These are phyloP conservation scores for Sitophilus oryzae DNA, from an alignment of 1,140 invertebrate species.

Conservation along the genomic window DNA sequence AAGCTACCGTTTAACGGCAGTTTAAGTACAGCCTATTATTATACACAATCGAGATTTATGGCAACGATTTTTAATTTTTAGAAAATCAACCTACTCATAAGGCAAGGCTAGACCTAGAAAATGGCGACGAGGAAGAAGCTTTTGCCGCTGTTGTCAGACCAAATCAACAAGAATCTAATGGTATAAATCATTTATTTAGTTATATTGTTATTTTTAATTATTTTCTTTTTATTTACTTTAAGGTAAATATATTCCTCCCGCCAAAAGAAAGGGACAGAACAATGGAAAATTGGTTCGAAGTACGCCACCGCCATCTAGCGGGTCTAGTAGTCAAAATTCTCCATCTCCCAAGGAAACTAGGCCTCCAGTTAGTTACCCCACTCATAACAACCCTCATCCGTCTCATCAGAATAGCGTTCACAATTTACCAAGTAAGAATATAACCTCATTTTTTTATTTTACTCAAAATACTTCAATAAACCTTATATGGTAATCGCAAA, in stretches of 20 bases:
- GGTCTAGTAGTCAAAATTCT: constrained; percentile 27
- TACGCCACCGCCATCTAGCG: constrained; percentile 47
- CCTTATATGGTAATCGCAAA: no score
- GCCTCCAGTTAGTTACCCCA: constrained; percentile 22
- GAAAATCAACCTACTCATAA: constrained; percentile 76
- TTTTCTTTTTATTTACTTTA: neutral
- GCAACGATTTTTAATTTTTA: constrained; percentile 1
- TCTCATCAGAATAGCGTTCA: constrained; percentile 17
- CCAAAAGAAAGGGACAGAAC: constrained; percentile 63
- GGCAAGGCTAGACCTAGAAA: constrained; percentile 77
- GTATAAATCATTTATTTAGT: no score
- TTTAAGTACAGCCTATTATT: no score
- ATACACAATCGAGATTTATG: no score
- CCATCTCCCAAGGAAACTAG: constrained; percentile 33
- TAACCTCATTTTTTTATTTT: neutral
- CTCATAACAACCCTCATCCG: constrained; percentile 17
- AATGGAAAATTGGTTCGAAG: constrained; percentile 52
- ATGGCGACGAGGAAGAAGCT: constrained; percentile 84
- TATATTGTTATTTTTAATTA: no score
- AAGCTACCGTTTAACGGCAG: no score
- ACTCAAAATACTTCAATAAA: neutral
- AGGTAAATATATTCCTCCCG: constrained; percentile 72
- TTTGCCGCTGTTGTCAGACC: constrained; percentile 68
- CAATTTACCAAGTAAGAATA: constrained; percentile 13
- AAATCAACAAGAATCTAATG: constrained; percentile 24